Evolutionary conservation across 2,888 invertebrate genomes (phyloP).

Genomic region (Eupithecia inturbata): DNA sequence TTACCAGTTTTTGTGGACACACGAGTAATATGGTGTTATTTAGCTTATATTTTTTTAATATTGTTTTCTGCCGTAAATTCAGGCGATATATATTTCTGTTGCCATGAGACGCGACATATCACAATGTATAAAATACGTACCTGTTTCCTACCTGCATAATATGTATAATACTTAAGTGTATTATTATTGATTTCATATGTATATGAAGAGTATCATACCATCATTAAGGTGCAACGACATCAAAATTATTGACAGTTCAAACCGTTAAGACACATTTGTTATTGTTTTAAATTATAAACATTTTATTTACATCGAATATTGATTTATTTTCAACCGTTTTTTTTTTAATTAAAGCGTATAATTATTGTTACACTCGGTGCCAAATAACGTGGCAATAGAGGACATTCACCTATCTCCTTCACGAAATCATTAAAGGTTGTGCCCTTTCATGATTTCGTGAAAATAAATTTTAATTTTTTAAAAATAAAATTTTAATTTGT

Average conservation of each 20-base stretch:
- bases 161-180: too few species aligned
- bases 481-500: too few species aligned
- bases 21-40: not conserved
- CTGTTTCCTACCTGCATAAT: conserved; percentile 23
- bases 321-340: conserved; percentile 47
- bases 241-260: not conserved
- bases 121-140: conserved; percentile 40
- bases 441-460: too few species aligned
- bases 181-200: too few species aligned
- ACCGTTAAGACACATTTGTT: not conserved
- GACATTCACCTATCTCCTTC: too few species aligned
- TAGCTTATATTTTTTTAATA: not conserved
- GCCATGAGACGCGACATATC: conserved; percentile 40
- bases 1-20: not conserved
- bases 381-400: too few species aligned
- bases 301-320: conserved; percentile 33
- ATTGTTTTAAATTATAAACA: conserved; percentile 31
- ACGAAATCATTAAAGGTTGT: too few species aligned
- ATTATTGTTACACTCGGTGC: conserved; percentile 62
- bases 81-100: conserved; percentile 12
- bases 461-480: too few species aligned
- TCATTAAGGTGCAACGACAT: not conserved
- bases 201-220: too few species aligned
- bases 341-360: conserved; percentile 58
- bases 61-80: conserved; percentile 5